Conservation (phyloP, 1,140 invertebrate species). For the Saxidomus purpurata region DNA sequence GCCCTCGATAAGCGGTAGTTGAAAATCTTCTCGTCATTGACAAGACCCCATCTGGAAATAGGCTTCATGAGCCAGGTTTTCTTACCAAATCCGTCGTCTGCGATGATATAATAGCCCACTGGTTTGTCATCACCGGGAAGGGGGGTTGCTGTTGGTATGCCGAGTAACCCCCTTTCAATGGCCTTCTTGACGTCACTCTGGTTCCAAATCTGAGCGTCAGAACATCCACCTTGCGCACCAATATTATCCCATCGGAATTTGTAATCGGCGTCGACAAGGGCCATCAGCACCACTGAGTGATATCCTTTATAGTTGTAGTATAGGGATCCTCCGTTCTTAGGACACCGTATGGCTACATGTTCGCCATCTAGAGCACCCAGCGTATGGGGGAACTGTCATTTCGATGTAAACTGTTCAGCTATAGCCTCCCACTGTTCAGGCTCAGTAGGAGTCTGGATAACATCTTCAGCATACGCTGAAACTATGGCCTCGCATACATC, state of each 20-base stretch:
- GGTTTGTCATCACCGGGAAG: conserved; percentile 60
- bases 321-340: conserved; percentile 4
- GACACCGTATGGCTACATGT: conserved; percentile 30
- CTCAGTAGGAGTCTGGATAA: conserved; percentile 43
- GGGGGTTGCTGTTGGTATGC: conserved; percentile 64
- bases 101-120: conserved; percentile 71
- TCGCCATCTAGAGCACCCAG: conserved; percentile 10
- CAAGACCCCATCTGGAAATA: conserved; percentile 78
- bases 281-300: conserved; percentile 37
- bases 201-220: conserved; percentile 29
- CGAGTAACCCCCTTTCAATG: conserved; percentile 68
- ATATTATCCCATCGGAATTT: conserved; percentile 30
- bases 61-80: conserved; percentile 66
- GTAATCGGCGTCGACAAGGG: conserved; percentile 42
- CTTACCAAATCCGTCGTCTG: conserved; percentile 76
- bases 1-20: conserved; percentile 86
- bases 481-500: conserved; percentile 24
- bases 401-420: background rate
- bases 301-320: conserved; percentile 30
- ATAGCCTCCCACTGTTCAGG: conserved; percentile 11
- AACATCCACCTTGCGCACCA: conserved; percentile 42
- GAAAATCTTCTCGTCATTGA: conserved; percentile 79
- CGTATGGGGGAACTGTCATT: conserved; percentile 25
- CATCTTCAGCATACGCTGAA: conserved; percentile 18
- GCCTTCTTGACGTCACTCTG: conserved; percentile 12